A percentile compares a stretch with the other conserved stretches of the same genome.
phyloP scores from a whole-genome alignment of 2,113 vertebrate species.

The Crotalus viridis region DNA sequence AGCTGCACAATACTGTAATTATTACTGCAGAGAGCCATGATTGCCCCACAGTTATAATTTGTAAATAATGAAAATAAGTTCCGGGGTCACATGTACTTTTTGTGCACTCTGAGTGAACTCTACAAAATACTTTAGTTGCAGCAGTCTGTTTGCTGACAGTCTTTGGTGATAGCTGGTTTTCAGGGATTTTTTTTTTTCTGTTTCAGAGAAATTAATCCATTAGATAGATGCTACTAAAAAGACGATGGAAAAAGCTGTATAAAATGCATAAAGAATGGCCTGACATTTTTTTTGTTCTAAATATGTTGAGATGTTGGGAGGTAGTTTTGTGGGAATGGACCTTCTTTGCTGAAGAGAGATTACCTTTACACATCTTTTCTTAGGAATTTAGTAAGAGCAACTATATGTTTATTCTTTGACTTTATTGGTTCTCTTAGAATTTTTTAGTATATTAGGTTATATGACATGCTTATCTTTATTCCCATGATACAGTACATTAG shows the following conservation, averaged over 20 bases:
- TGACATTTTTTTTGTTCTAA: too few species aligned
- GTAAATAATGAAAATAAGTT: constrained; percentile 49
- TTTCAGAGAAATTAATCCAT: constrained; percentile 49
- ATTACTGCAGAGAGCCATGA: constrained; percentile 3
- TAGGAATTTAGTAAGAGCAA: too few species aligned
- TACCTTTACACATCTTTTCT: too few species aligned
- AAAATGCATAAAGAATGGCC: constrained; percentile 32
- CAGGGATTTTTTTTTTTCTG: constrained; percentile 10
- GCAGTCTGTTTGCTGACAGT: constrained; percentile 47
- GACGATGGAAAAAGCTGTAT: constrained; percentile 52
- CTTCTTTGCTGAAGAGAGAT: too few species aligned
- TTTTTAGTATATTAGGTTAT: too few species aligned
- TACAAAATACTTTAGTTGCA: constrained; percentile 53
- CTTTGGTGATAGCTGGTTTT: constrained; percentile 47
- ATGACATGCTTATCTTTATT: too few species aligned
- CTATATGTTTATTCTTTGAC: too few species aligned
- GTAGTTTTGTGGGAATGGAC: too few species aligned
- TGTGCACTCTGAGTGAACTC: constrained; percentile 60
- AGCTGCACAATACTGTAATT: background rate
- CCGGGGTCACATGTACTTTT: constrained; percentile 32
- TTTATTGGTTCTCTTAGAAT: too few species aligned
- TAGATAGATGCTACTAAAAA: constrained; percentile 57
- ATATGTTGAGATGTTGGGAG: too few species aligned
- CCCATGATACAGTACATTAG: too few species aligned
- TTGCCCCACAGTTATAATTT: constrained; percentile 41